Percentiles rank a stretch among this genome's conserved stretches.
Conservation (phyloP, 2,113 vertebrate species). For the Muntiacus muntjak region DNA sequence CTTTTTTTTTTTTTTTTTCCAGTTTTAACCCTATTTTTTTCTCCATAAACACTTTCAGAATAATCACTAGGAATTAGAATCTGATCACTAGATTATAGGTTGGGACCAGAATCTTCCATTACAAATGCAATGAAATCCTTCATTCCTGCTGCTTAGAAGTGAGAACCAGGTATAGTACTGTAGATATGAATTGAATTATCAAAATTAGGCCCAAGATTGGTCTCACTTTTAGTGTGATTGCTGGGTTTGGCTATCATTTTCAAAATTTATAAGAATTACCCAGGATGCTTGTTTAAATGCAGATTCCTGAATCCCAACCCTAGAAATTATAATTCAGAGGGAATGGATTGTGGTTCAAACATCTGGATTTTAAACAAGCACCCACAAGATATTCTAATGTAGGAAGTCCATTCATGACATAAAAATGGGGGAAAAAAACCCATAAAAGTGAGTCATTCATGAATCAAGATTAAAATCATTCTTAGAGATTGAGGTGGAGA, state of each 20-base stretch:
- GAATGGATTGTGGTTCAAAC: neutral
- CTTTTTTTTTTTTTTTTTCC: neutral
- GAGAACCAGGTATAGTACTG: neutral
- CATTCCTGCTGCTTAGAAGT: neutral
- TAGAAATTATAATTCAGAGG: neutral
- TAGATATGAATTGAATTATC: neutral
- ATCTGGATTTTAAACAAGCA: neutral
- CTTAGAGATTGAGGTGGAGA: neutral
- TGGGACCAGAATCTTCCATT: neutral
- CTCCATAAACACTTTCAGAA: neutral
- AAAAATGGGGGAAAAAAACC: too few relatives aligned
- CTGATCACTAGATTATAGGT: neutral
- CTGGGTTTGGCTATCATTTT: neutral
- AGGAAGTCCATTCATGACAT: neutral
- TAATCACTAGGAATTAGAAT: neutral
- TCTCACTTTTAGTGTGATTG: neutral
- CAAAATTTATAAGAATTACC: neutral
- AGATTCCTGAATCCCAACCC: neutral
- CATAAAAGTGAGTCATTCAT: neutral
- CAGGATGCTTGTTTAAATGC: neutral
- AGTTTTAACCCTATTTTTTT: neutral
- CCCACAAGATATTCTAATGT: neutral
- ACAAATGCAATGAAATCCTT: neutral
- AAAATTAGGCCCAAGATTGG: neutral
- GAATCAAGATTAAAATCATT: neutral